Evolutionary conservation across 1,140 invertebrate genomes (phyloP), one percentile per base, ranked within the genome.

Genomic region (Scaptomyza graminum): DNA sequence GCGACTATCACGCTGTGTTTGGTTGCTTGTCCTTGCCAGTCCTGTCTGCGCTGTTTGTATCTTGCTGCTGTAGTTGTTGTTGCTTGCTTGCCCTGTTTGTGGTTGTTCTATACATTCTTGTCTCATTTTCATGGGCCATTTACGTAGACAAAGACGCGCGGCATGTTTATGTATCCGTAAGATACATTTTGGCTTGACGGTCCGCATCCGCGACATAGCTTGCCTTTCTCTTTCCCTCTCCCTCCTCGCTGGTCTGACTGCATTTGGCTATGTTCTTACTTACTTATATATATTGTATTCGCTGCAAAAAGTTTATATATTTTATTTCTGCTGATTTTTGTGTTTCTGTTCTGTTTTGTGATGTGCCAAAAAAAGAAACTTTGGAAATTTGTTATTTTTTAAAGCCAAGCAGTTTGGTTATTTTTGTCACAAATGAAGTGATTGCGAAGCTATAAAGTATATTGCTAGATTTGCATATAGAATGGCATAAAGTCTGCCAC

Each of bases 71-170:
- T 54, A 52, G 63, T 47, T 64, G 62, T 51, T 59, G 50, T 57
- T 43, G 66, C 46, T n/a, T n/a, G 18, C 39, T 44, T 64, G 28
- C 28, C 28, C 28, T 28, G 9, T 41, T 55, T 66, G 49, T 51
- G 51, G 71, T 47, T 78, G 31, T 50, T 83, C 65, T 84, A 72
- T 66, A 83, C 41, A 77, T 77, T 68, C 64, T 65, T 78, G 81
- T 87, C 82, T 85, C 81, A 85, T 85, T 85, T 85, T 85, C 81
- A 85, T 85, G 81, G 82, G 82, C 82, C 81, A 85, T 85, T 85
- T 85, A 85, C 82, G 82, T 85, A 85, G 81, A 85, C 81, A 85
- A 85, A 85, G 78, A 82, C 79, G 79, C 67, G 82, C 81, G 74
- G 74, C 82, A 78, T 85, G 81, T 77, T 85, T 87, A 85, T 85